Evolutionary conservation across 1,140 invertebrate genomes (phyloP).

Genomic region (Aphelenchoides fujianensis): DNA sequence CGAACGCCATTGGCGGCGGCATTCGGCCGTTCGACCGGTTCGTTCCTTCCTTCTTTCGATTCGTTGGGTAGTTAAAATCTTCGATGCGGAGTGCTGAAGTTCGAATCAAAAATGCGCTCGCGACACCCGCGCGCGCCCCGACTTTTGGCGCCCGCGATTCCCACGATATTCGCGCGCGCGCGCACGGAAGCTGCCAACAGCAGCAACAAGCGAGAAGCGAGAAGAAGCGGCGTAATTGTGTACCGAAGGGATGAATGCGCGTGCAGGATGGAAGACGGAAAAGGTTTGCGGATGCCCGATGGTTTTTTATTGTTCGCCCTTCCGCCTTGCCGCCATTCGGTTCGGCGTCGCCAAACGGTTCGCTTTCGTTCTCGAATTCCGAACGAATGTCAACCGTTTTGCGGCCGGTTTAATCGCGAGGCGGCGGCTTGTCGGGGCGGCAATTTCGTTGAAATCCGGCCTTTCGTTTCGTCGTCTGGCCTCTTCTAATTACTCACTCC

Average conservation of each 20-base stretch:
- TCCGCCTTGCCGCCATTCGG: not conserved
- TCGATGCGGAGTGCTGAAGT: not conserved
- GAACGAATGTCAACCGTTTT: no score
- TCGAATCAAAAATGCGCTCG: not conserved
- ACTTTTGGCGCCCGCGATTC: not conserved
- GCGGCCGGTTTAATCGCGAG: no score
- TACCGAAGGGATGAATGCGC: not conserved
- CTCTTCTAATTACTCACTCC: no score
- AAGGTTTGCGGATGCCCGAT: not conserved
- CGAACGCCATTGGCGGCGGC: not conserved
- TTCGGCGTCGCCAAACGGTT: no score
- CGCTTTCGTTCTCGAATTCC: no score
- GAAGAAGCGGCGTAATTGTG: not conserved
- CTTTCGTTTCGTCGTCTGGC: no score
- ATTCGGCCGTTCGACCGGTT: not conserved
- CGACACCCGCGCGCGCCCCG: not conserved
- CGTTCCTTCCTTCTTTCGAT: no score
- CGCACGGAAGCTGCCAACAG: not conserved
- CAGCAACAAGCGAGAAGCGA: not conserved
- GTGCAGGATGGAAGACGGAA: not conserved
- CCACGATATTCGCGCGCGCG: not conserved
- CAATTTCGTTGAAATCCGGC: no score
- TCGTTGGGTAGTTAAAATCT: no score
- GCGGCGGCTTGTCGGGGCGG: no score
- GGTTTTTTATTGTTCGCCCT: constrained; percentile 2